phyloP scores from a whole-genome alignment of 2,113 vertebrate genomes.

The Raja brachyura region DNA sequence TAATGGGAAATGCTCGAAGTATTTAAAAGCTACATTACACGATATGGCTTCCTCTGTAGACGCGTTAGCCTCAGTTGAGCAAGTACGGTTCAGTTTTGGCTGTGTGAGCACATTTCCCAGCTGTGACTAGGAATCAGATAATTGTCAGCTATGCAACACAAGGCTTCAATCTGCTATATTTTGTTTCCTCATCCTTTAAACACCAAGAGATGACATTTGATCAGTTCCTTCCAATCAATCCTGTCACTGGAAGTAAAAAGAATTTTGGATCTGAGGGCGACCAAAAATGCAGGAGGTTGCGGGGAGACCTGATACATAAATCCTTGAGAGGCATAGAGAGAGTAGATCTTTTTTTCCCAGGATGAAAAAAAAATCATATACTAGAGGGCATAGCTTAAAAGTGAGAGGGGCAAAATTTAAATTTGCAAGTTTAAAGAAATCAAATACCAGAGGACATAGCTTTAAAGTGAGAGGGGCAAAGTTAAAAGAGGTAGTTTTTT shows the following conservation, averaged over 20 bases:
- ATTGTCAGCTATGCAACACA: slow-evolving; percentile 26
- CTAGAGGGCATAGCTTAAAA: no score
- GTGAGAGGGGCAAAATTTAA: no score
- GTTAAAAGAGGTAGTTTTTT: no score
- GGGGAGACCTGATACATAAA: no score
- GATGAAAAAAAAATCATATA: no score
- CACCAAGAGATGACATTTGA: not conserved
- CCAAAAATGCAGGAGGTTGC: no score
- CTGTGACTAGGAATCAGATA: slow-evolving; percentile 18
- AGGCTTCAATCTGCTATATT: not conserved
- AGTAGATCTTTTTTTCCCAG: no score
- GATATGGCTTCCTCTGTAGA: not conserved
- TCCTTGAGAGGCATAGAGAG: no score
- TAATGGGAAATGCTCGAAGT: slow-evolving; percentile 11
- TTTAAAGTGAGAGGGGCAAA: no score
- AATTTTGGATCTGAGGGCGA: not conserved
- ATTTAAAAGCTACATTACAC: not conserved
- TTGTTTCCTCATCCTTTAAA: not conserved
- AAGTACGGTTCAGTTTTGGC: slow-evolving; percentile 1
- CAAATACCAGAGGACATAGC: no score
- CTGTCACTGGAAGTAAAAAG: not conserved
- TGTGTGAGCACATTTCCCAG: slow-evolving; percentile 29
- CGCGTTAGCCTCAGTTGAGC: slow-evolving; percentile 15
- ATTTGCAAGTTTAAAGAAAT: no score
- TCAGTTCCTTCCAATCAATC: not conserved